Conservation (phyloP, 2,113 vertebrate genomes). For the Phyllopteryx taeniolatus region DNA sequence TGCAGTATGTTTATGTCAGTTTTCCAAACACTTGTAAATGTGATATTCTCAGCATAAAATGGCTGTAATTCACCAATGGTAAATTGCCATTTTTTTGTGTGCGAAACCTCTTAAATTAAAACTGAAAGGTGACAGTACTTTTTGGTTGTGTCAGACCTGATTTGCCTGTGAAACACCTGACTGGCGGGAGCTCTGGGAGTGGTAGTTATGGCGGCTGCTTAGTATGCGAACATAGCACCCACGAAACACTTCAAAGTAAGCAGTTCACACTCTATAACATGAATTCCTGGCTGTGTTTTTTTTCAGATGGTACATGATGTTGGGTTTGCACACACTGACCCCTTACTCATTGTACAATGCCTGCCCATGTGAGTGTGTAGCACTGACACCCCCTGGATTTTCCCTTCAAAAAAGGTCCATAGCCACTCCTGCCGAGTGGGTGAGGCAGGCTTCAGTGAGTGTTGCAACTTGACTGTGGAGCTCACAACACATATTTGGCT, state of each 20-base stretch:
- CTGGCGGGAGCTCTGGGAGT: conserved; percentile 41
- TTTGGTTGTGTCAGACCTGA: conserved; percentile 61
- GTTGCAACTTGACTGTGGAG: conserved; percentile 35
- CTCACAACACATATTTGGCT: conserved; percentile 45
- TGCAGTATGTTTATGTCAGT: too few relatives aligned
- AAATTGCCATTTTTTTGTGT: not conserved
- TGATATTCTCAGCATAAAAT: not conserved
- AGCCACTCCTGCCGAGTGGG: conserved; percentile 22
- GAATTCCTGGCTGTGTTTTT: conserved; percentile 30
- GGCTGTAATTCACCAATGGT: not conserved
- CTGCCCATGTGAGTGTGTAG: conserved; percentile 34
- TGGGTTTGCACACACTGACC: not conserved
- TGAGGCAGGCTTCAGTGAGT: conserved; percentile 49
- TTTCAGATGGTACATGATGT: conserved; percentile 25
- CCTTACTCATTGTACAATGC: conserved; percentile 8
- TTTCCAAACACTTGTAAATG: not conserved
- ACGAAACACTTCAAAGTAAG: conserved; percentile 29
- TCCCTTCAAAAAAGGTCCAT: conserved; percentile 1
- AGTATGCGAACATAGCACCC: conserved; percentile 24
- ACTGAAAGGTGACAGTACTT: not conserved
- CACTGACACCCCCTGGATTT: conserved; percentile 28
- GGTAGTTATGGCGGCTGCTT: conserved; percentile 20
- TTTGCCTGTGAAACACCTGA: conserved; percentile 50
- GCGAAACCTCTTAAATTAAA: not conserved
- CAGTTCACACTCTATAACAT: conserved; percentile 37